Conservation (phyloP, 2,888 invertebrate genomes). For the Salticus scenicus region DNA sequence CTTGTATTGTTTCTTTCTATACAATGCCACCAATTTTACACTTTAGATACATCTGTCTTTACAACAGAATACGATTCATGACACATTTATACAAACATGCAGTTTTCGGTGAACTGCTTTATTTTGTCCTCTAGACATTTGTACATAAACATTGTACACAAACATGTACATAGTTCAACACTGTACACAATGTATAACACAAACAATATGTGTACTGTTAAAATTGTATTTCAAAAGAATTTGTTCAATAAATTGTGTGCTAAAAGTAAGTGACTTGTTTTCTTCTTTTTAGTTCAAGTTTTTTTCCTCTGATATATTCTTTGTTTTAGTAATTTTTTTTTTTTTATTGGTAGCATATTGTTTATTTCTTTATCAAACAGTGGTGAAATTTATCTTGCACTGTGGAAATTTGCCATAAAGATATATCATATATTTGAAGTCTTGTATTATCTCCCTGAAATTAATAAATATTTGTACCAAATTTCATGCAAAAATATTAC, state of each 20-base stretch:
- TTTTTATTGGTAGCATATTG: neutral
- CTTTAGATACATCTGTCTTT: constrained; percentile 28
- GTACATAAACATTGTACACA: constrained; percentile 70
- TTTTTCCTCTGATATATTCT: no score
- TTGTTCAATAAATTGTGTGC: constrained; percentile 69
- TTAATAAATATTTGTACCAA: no score
- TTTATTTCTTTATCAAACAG: no score
- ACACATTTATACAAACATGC: constrained; percentile 53
- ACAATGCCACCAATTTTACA: constrained; percentile 46
- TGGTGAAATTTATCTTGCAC: no score
- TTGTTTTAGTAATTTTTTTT: no score
- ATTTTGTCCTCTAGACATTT: constrained; percentile 66
- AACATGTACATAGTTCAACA: constrained; percentile 70
- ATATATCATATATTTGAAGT: no score
- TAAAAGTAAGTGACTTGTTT: constrained; percentile 25
- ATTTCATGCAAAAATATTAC: no score
- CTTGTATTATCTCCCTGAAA: no score
- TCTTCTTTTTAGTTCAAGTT: no score
- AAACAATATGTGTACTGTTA: constrained; percentile 56
- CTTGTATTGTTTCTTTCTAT: neutral
- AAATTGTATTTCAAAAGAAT: constrained; percentile 52
- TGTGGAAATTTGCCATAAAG: no score
- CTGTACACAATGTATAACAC: constrained; percentile 69
- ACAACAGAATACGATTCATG: constrained; percentile 35
- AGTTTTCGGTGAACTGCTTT: constrained; percentile 32